Base-by-base conservation (phyloP, 1,140 invertebrate genomes). In the Zaprionus capensis region DNA sequence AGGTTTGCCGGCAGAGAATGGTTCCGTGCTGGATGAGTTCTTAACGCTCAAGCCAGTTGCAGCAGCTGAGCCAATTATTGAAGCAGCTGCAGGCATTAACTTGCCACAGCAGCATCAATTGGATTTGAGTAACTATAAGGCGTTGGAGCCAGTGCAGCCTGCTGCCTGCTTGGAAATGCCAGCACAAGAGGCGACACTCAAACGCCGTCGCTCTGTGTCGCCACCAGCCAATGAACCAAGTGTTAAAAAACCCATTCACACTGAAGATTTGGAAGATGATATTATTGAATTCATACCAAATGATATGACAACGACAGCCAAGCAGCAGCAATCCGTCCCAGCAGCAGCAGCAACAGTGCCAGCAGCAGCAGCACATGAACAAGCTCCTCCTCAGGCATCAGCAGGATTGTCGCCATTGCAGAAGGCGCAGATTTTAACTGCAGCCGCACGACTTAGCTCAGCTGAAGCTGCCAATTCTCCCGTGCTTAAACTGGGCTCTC, bases 21-120 rank as follows among this genome's bases (percentile, higher is more conserved):
- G 83, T 6, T 76, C 69, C 1, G 63, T 69, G 3, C 66, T 88
- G 11, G 71, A 84, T 6, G 84, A 88, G 44, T 88, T 90, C 46
- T 36, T 88, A 2, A 78, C 76, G 7, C 56, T 84, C 9, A 88
- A 81, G 24, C 55, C 76, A 14, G 20, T 38, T 0, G 59, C 34
- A 20, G n/a, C 49, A 24, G 53, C 55, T n/a, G 51, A 78, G 34
- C 71, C 57, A 15, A 22, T 75, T 1, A 57, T 57, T 2, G 58
- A 74, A 22, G 49, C 36, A 5, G 36, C 51, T 17, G 64, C 34
- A 2, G 22, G n/a, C 12, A 66, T 46, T 58, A 70, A 78, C 4
- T 34, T 71, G 26, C 67, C 49, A 7, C 67, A 38, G 34, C 41
- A 53, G 2, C 36, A 62, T 62, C 20, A 71, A 51, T 38, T 76